Conservation (phyloP, 2,113 vertebrate species). For the Reinhardtius hippoglossoides region DNA sequence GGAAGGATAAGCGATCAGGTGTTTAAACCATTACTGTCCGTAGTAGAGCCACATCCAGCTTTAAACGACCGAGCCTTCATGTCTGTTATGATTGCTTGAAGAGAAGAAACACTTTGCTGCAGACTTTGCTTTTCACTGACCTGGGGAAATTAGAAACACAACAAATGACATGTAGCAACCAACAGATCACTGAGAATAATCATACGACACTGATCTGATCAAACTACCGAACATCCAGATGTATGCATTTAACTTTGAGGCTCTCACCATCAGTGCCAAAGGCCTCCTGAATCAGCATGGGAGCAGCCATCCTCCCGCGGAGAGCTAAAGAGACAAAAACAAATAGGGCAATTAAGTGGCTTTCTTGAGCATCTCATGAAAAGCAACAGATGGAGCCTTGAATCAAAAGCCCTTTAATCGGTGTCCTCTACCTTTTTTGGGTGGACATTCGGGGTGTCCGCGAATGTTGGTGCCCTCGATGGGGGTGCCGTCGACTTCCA, state of each 20-base stretch:
- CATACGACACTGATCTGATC: not conserved
- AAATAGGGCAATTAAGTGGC: not conserved
- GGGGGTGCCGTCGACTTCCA: constrained; percentile 84
- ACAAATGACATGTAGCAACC: constrained; percentile 9
- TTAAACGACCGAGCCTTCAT: not conserved
- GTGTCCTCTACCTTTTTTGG: constrained; percentile 58
- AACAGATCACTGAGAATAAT: not conserved
- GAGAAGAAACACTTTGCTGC: constrained; percentile 4
- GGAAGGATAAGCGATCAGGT: too few species aligned
- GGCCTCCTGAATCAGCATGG: constrained; percentile 51
- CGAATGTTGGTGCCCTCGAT: constrained; percentile 79
- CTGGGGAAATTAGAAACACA: constrained; percentile 48
- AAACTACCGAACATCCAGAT: not conserved
- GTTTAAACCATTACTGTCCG: too few species aligned
- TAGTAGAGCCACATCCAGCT: not conserved
- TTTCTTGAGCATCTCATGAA: not conserved
- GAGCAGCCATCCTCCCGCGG: constrained; percentile 8
- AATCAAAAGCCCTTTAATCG: not conserved
- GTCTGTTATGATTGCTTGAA: not conserved
- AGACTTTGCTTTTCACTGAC: not conserved
- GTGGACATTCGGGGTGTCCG: constrained; percentile 76
- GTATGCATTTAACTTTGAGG: not conserved
- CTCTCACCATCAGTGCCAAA: constrained; percentile 28
- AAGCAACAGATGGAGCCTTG: not conserved
- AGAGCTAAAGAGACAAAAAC: not conserved